phyloP scores from a whole-genome alignment of 2,888 invertebrate species.

The Aphodius granarius region DNA sequence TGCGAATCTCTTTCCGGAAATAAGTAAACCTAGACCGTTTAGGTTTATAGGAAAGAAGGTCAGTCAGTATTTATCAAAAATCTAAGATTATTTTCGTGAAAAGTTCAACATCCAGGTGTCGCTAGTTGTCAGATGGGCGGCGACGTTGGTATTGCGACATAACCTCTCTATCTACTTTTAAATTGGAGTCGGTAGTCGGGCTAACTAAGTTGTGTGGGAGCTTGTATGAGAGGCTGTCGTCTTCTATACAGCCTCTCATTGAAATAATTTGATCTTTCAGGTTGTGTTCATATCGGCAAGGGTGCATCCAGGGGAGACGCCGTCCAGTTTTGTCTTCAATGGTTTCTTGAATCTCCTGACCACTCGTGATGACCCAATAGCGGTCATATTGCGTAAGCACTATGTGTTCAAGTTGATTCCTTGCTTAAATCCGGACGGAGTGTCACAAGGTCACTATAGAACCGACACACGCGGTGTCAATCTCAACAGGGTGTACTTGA shows the following conservation, averaged over 20 bases:
- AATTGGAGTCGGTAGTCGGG: too few species aligned
- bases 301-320: conserved; percentile 92
- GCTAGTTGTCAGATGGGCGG: too few species aligned
- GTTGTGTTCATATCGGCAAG: conserved; percentile 84
- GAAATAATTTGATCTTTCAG: conserved; percentile 50
- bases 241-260: too few species aligned
- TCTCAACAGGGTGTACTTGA: conserved; percentile 83
- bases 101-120: too few species aligned
- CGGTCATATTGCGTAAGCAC: conserved; percentile 68
- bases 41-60: conserved; percentile 81
- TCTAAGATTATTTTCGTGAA: not conserved
- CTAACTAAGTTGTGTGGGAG: too few species aligned
- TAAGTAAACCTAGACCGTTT: conserved; percentile 66
- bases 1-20: conserved; percentile 73
- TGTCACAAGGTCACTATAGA: conserved; percentile 80
- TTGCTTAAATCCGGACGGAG: conserved; percentile 90
- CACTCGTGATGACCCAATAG: conserved; percentile 73
- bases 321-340: conserved; percentile 87
- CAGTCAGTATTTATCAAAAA: too few species aligned
- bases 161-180: too few species aligned
- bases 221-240: too few species aligned
- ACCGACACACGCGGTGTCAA: conserved; percentile 88
- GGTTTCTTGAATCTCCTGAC: conserved; percentile 82
- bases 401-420: conserved; percentile 91
- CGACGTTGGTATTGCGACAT: too few species aligned